Evolutionary conservation across 2,888 invertebrate genomes (phyloP).

Genomic region (Habrosyne pyritoides): DNA sequence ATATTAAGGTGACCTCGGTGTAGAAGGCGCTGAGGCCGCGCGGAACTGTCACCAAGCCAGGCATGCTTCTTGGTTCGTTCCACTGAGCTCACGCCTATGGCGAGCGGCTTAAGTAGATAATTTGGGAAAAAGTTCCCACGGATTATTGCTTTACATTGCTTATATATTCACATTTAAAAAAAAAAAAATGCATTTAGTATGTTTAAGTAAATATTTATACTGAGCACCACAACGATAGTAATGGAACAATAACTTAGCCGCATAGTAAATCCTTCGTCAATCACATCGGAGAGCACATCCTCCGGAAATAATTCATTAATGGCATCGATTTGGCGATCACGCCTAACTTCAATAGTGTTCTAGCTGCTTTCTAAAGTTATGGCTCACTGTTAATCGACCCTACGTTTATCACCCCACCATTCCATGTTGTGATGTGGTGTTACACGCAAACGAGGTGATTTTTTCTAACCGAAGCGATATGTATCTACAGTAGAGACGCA

Average conservation of each 20-base stretch:
- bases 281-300: conserved; percentile 26
- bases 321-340: conserved; percentile 52
- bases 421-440: neutral
- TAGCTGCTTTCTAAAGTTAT: neutral
- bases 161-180: no score
- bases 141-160: neutral
- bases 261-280: neutral
- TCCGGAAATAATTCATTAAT: conserved; percentile 34
- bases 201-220: no score
- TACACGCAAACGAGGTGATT: neutral
- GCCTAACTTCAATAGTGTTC: conserved; percentile 35
- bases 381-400: neutral
- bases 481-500: conserved; percentile 20
- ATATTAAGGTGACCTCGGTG: conserved; percentile 59
- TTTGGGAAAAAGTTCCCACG: neutral
- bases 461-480: neutral
- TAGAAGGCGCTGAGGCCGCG: conserved; percentile 64
- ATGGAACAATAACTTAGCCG: neutral
- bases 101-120: conserved; percentile 17
- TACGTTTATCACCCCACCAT: neutral
- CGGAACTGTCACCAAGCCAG: conserved; percentile 63
- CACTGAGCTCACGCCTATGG: conserved; percentile 59
- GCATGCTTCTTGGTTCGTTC: conserved; percentile 73
- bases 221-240: neutral
- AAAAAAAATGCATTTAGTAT: no score